Conservation (phyloP, 2,797 vertebrate species). For the Crenuchus spilurus region DNA sequence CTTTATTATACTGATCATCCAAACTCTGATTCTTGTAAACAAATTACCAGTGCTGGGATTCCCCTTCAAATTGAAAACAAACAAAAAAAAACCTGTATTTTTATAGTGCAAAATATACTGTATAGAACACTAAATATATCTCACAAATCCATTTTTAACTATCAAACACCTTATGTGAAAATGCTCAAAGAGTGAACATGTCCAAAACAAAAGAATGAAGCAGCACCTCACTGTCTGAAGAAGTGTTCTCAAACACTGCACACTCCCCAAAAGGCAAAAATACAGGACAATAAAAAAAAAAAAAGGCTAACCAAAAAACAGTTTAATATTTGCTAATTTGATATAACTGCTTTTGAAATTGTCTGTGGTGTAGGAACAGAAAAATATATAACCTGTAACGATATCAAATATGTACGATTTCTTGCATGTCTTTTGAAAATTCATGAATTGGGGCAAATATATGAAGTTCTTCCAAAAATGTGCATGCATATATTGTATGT, state of each 20-base stretch:
- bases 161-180: constrained; percentile 9
- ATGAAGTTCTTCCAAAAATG: constrained; percentile 22
- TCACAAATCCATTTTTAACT: not conserved
- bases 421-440: constrained; percentile 3
- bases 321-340: constrained; percentile 3
- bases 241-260: not conserved
- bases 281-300: not conserved
- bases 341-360: not conserved
- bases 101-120: constrained; percentile 21
- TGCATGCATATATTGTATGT: constrained; percentile 29
- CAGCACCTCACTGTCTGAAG: constrained; percentile 25
- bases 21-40: not conserved
- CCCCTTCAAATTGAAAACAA: not conserved
- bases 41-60: not conserved
- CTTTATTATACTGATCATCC: not conserved
- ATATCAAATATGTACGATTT: constrained; percentile 36
- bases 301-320: not conserved
- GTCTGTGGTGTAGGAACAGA: not conserved
- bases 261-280: constrained; percentile 29
- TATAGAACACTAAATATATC: constrained; percentile 8
- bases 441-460: not conserved
- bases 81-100: not conserved
- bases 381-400: constrained; percentile 13
- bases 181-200: constrained; percentile 13
- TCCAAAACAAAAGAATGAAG: constrained; percentile 9